Percentiles rank a stretch among this genome's conserved stretches.
Evolutionary conservation across 2,888 invertebrate genomes (phyloP).

Genomic region (Eupithecia inturbata): DNA sequence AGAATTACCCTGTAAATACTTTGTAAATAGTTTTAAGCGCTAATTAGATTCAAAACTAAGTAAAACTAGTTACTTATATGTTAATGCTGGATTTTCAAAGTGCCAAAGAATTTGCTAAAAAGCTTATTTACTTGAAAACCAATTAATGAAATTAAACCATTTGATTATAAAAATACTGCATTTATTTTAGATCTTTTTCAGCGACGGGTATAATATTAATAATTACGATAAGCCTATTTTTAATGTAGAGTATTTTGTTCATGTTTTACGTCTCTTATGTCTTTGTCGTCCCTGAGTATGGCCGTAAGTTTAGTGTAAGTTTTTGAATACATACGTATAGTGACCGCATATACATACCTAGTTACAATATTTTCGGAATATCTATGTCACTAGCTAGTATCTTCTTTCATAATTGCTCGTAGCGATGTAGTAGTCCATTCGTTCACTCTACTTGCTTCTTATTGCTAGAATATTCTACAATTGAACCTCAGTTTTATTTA

Average conservation of each 20-base stretch:
- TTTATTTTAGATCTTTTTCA: slow-evolving; percentile 10
- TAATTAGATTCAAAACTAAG: slow-evolving; percentile 9
- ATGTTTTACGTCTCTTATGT: background rate
- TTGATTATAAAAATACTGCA: slow-evolving; percentile 3
- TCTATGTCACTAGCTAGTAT: background rate
- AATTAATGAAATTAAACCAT: background rate
- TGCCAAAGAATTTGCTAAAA: slow-evolving; percentile 41
- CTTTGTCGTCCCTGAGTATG: background rate
- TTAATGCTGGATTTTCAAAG: slow-evolving; percentile 29
- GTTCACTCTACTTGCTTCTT: background rate
- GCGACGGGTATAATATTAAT: slow-evolving; percentile 8
- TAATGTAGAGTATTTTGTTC: slow-evolving; percentile 1
- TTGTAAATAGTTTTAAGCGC: slow-evolving; percentile 23
- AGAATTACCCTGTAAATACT: slow-evolving; percentile 5
- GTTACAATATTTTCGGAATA: slow-evolving; percentile 1
- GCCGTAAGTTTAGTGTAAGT: slow-evolving; percentile 5
- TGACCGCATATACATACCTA: background rate
- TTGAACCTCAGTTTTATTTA: background rate
- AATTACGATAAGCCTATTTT: background rate
- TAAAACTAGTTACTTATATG: background rate
- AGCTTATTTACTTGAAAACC: slow-evolving; percentile 18
- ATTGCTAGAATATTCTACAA: background rate
- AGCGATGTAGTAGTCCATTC: background rate
- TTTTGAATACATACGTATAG: background rate
- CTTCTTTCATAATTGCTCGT: background rate